Evolutionary conservation across 1,140 invertebrate species (phyloP), one percentile per base, ranked within the genome.

Genomic region (Bactericera cockerelli): DNA sequence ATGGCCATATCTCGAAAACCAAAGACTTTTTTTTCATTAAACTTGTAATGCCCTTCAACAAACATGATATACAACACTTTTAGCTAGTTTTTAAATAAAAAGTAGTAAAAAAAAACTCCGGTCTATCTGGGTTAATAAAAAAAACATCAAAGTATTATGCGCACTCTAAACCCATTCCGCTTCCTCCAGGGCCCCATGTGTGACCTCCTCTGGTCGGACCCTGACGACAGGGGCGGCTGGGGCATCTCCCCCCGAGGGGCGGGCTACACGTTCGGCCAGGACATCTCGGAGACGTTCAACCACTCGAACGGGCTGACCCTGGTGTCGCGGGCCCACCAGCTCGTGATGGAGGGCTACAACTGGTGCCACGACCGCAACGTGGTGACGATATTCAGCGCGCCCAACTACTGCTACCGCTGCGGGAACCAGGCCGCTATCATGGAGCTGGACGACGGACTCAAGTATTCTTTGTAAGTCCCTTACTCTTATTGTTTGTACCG

Each of bases 271-370:
- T 99, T 99, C 79, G 96, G 97, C 59, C 88, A 98, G 75, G 97
- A 99, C 75, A 98, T 99, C 71, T 98, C 93, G 39, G 95, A 99
- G 81, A 98, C 94, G 59, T 99, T 99, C 77, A 99, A 99, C 77
- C 95, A 98, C 77, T 96, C 92, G 69, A 99, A 99, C 79, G 93
- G 93, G 65, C 79, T 99, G 67, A 97, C 93, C 65, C 80, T 99
- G 56, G 93, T 99, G 58, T 98, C 94, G 54, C 81, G 97, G 71
- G 97, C 97, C 64, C 97, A 99, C 82, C 97, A 99, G 74, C 81
- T 99, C 66, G 97, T 99, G 59, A 99, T 99, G 97, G 97, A 99
- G 79, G 96, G 96, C 64, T 99, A 98, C 74, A 99, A 98, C 75
- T 99, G 96, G 96, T 98, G 93, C 82, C 96, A 99, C 75, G 95